phyloP scores from a whole-genome alignment of 2,113 vertebrate genomes.

The Lasiurus borealis region DNA sequence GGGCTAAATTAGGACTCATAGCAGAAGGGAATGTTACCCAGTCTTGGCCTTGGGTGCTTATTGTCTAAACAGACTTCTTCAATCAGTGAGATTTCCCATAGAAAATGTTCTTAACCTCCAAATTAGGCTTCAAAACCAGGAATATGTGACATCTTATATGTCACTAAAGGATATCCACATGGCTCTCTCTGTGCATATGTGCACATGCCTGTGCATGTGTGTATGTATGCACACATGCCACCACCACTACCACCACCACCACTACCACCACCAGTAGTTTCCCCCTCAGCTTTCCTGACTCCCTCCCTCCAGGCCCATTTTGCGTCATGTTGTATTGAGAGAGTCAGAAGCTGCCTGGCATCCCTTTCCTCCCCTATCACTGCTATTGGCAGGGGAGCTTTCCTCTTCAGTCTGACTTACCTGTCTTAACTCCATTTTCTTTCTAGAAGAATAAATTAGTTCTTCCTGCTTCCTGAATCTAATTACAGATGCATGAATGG shows the following conservation, averaged over 20 bases:
- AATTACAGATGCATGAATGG: neutral
- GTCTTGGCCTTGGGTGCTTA: neutral
- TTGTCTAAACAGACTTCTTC: neutral
- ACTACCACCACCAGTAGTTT: neutral
- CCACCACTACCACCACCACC: neutral
- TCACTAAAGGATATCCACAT: neutral
- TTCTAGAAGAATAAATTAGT: neutral
- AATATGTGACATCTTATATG: neutral
- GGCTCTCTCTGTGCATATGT: no score
- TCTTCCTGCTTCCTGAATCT: neutral
- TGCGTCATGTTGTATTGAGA: neutral
- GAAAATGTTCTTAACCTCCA: neutral
- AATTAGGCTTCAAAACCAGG: slow-evolving; percentile 1
- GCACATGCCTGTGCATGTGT: accelerated
- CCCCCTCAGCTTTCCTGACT: neutral
- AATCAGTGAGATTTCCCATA: neutral
- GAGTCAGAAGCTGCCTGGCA: neutral
- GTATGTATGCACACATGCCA: no score
- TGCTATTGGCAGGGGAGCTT: neutral
- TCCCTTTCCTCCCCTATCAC: neutral
- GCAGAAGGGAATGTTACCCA: neutral
- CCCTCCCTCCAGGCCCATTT: neutral
- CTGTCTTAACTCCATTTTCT: neutral
- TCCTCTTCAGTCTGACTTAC: neutral
- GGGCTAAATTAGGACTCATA: neutral